These are phyloP conservation scores for Mirounga angustirostris DNA, from an alignment of 2,113 vertebrate species.

Conservation along the genomic window DNA sequence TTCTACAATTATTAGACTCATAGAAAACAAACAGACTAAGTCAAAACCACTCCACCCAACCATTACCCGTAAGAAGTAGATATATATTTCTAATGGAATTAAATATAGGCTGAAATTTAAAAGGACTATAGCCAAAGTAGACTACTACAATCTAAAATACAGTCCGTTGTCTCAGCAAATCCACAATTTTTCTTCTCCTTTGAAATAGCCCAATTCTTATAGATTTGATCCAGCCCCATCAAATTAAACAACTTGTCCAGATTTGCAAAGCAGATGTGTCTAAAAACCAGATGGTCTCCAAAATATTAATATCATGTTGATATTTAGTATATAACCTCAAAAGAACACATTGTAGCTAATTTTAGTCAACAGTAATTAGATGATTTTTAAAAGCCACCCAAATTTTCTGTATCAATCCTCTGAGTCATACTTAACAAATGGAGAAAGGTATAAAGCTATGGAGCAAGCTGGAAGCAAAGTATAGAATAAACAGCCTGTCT, in stretches of 20 bases:
- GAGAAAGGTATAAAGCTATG: background rate
- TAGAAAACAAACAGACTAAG: background rate
- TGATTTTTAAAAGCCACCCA: conserved; percentile 20
- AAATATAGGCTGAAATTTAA: background rate
- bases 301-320: conserved; percentile 1
- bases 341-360: background rate
- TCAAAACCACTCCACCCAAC: background rate
- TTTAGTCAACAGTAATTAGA: background rate
- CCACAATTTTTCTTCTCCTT: background rate
- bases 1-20: background rate
- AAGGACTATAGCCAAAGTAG: background rate
- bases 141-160: background rate
- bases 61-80: background rate
- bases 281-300: background rate
- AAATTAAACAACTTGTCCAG: background rate
- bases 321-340: background rate
- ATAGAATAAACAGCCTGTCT: background rate
- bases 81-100: background rate
- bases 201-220: background rate
- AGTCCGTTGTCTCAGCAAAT: background rate
- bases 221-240: background rate
- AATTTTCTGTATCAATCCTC: background rate
- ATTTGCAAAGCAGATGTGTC: background rate
- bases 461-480: background rate
- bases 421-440: background rate